Evolutionary conservation across 2,888 invertebrate species (phyloP).

Genomic region (Orthonevra nobilis): DNA sequence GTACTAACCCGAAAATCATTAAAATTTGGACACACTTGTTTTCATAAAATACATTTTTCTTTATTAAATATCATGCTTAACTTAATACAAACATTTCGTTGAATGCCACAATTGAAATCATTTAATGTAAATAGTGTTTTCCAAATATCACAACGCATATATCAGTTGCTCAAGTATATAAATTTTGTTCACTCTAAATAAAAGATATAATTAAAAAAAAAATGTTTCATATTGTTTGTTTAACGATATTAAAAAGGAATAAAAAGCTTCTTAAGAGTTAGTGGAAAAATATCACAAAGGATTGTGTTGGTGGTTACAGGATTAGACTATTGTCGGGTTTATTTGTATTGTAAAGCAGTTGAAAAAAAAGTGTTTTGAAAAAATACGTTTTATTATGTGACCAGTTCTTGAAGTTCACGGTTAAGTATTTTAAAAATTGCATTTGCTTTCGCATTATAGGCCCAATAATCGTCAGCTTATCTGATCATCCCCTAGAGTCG

Average conservation of each 20-base stretch:
- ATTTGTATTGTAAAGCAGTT: too few relatives aligned
- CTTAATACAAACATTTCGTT: conserved; percentile 4
- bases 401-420: too few relatives aligned
- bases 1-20: too few relatives aligned
- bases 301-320: conserved; percentile 62
- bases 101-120: conserved; percentile 25
- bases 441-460: too few relatives aligned
- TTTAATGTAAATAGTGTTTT: conserved; percentile 9
- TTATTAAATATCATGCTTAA: conserved; percentile 26
- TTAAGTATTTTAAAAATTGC: too few relatives aligned
- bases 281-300: conserved; percentile 60
- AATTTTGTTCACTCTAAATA: conserved; percentile 4
- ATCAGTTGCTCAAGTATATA: background rate
- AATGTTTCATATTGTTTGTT: background rate
- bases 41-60: conserved; percentile 27
- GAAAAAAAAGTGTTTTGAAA: too few relatives aligned
- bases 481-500: too few relatives aligned
- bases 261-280: conserved; percentile 27
- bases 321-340: conserved; percentile 26
- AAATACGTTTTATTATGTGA: too few relatives aligned
- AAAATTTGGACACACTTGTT: background rate
- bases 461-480: too few relatives aligned
- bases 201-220: conserved; percentile 5
- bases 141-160: conserved; percentile 44
- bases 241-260: conserved; percentile 3